Conservation (phyloP, 2,113 vertebrate species). For the Procapra przewalskii region DNA sequence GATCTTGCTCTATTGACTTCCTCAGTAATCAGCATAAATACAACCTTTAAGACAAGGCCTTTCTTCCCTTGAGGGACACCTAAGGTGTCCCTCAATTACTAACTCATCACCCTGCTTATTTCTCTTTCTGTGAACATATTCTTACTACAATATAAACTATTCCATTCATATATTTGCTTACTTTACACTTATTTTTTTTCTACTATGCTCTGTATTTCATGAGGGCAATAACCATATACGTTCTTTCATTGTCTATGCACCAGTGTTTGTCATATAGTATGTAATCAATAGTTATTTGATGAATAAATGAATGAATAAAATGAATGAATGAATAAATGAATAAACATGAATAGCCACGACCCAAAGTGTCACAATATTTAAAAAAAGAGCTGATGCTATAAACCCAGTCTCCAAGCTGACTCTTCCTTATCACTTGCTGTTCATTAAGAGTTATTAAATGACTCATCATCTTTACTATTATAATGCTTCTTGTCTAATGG, state of each 20-base stretch:
- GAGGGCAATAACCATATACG: neutral
- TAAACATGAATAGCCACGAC: neutral
- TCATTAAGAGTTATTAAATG: slow-evolving; percentile 60
- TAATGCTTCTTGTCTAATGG: slow-evolving; percentile 38
- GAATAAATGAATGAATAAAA: neutral
- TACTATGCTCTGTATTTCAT: neutral
- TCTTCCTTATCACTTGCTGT: slow-evolving; percentile 57
- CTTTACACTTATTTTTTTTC: neutral
- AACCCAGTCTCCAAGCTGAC: neutral
- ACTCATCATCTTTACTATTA: slow-evolving; percentile 59
- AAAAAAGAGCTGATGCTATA: neutral
- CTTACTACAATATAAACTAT: neutral
- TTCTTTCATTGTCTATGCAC: neutral
- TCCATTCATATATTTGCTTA: neutral
- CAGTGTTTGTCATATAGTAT: neutral
- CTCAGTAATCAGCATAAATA: neutral
- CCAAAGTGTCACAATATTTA: neutral
- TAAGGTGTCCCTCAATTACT: neutral
- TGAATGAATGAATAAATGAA: neutral
- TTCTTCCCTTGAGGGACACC: neutral
- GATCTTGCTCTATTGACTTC: neutral
- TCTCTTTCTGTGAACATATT: neutral
- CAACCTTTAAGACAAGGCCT: neutral
- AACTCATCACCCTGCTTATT: neutral
- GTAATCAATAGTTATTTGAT: neutral